phyloP scores from a whole-genome alignment of 2,888 invertebrate genomes.

The Empis stercorea region DNA sequence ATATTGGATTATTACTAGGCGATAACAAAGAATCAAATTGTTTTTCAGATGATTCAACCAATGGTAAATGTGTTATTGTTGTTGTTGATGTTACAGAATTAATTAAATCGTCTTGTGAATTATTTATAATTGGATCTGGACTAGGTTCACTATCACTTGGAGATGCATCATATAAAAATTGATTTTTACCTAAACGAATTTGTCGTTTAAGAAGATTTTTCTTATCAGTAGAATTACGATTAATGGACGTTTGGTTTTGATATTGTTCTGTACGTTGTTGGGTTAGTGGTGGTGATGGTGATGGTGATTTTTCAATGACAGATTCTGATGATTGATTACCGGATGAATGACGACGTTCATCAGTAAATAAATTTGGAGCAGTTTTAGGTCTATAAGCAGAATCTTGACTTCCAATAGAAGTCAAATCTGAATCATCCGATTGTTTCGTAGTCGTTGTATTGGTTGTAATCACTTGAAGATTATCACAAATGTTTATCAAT shows the following conservation, averaged over 20 bases:
- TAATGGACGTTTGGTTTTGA: conserved; percentile 4
- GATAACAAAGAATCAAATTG: conserved; percentile 18
- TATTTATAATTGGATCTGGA: conserved; percentile 8
- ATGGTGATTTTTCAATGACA: conserved; percentile 2
- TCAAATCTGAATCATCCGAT: conserved; percentile 11
- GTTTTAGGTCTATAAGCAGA: conserved; percentile 19
- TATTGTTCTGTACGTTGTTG: neutral
- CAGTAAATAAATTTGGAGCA: neutral
- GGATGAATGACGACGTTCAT: neutral
- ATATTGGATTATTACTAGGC: conserved; percentile 39
- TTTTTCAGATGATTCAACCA: conserved; percentile 23
- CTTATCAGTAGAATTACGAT: conserved; percentile 15
- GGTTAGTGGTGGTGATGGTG: conserved; percentile 3
- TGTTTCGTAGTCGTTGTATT: conserved; percentile 27
- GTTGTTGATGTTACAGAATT: neutral
- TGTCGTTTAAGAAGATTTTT: conserved; percentile 30
- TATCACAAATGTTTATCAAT: conserved; percentile 57
- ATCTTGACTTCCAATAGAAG: conserved; percentile 14
- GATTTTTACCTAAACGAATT: conserved; percentile 34
- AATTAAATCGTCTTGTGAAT: conserved; percentile 24
- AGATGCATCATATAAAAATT: conserved; percentile 34
- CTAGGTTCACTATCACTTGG: conserved; percentile 15
- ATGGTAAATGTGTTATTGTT: neutral
- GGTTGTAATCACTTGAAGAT: conserved; percentile 39
- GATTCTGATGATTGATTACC: neutral